phyloP scores from a whole-genome alignment of 2,888 invertebrate species.

The Lacanobia wlatinum region DNA sequence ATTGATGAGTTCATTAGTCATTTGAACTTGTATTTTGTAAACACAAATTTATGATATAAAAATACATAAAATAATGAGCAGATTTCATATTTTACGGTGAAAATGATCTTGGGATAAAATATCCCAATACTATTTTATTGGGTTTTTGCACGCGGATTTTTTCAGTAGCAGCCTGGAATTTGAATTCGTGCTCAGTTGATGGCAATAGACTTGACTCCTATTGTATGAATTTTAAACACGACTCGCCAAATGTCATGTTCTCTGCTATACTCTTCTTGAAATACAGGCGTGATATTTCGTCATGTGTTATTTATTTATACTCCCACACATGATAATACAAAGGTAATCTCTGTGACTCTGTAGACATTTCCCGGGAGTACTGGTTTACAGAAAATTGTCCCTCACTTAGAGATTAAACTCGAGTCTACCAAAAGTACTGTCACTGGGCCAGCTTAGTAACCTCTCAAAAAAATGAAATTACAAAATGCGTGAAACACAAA shows the following conservation, averaged over 20 bases:
- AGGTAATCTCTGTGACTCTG: not conserved
- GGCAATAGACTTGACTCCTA: too few species aligned
- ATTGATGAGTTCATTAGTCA: not conserved
- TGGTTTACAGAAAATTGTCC: not conserved
- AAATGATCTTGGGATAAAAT: too few species aligned
- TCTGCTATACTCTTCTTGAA: too few species aligned
- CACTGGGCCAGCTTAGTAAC: constrained; percentile 3
- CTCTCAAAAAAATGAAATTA: constrained; percentile 49
- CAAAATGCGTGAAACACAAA: constrained; percentile 22
- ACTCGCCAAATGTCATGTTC: too few species aligned
- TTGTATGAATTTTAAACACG: too few species aligned
- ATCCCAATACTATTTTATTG: too few species aligned
- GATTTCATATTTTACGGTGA: too few species aligned
- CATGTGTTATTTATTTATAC: not conserved
- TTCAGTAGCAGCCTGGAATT: too few species aligned
- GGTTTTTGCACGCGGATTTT: too few species aligned
- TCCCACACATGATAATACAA: not conserved
- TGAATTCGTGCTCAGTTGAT: too few species aligned
- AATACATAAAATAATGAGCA: too few species aligned
- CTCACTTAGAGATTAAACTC: constrained; percentile 20
- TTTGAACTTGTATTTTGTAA: not conserved
- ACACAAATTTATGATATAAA: too few species aligned
- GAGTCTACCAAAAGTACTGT: constrained; percentile 2
- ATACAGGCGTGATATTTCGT: not conserved
- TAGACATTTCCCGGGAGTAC: not conserved